Evolutionary conservation across 2,888 invertebrate genomes (phyloP), one percentile per base, ranked within the genome.

Genomic region (Lordiphosa fenestrarum): DNA sequence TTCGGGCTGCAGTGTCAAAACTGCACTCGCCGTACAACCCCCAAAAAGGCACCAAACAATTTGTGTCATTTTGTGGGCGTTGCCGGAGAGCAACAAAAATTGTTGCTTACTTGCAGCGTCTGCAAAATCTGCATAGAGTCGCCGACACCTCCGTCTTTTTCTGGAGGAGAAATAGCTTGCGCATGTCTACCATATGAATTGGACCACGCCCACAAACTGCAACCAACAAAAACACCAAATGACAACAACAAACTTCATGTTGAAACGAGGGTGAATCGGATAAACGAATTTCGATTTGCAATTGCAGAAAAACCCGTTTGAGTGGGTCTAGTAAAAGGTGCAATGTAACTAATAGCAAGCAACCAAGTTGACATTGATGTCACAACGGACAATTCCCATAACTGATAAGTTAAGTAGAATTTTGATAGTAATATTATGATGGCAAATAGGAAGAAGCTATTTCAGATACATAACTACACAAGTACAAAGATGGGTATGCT

Each of bases 51-150:
- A 57, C 56, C 72, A 73, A 55, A 19, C 53, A 25, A 52, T 44
- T 54, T 52, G 49, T 53, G 66, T 60, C 51, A 61, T 55, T 52
- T 72, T 66, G 77, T 80, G 77, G 77, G 77, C 84, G 77, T 84
- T 76, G 60, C 84, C 84, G 38, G 9, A 41, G 63, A 61, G 60
- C 54, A 25, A 12, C 10, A 52, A 48, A 37, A 37, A 56, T 10
- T 52, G 23, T 42, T 53, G 47, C 54, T 57, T 60, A 66, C 73
- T 73, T 77, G 77, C 77, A 77, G 84, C 77, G 84, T 80, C 77
- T 77, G 77, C 77, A 84, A 73, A 66, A 81, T 83, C 82, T 81
- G 81, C 77, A 81, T 84, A 71, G 84, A 63, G 15, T 23, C 68
- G 64, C 72, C 56, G 69, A 63, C 68, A 59, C 55, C 59, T 58